Evolutionary conservation across 1,140 invertebrate species (phyloP).

Genomic region (Phymastichus coffea): DNA sequence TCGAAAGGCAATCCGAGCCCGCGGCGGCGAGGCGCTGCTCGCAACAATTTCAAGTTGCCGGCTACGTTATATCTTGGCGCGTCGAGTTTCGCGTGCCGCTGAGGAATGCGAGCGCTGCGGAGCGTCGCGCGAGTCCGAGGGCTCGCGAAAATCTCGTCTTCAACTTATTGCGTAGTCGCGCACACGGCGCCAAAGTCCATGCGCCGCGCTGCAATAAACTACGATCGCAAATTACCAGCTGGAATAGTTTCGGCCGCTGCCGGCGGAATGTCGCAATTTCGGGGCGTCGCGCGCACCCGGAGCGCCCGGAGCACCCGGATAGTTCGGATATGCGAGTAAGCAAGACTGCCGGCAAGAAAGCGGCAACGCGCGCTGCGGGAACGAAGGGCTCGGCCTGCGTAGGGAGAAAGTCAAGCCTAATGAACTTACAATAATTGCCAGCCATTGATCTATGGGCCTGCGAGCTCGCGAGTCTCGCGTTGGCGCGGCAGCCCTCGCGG

Average conservation of each 20-base stretch:
- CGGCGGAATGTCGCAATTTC: conserved; percentile 59
- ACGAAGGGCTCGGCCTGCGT: too few species aligned
- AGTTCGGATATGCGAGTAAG: neutral
- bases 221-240: conserved; percentile 59
- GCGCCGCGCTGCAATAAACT: conserved; percentile 54
- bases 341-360: conserved; percentile 14
- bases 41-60: conserved; percentile 22
- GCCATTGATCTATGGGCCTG: conserved; percentile 55
- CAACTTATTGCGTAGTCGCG: too few species aligned
- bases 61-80: too few species aligned
- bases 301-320: conserved; percentile 3
- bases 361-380: conserved; percentile 1
- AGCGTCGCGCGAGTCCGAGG: neutral
- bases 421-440: conserved; percentile 59
- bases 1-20: conserved; percentile 3
- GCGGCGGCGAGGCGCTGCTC: neutral
- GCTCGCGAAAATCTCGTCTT: conserved; percentile 17
- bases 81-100: conserved; percentile 5
- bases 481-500: too few species aligned
- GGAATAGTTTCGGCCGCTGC: conserved; percentile 57
- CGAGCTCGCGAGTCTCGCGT: too few species aligned
- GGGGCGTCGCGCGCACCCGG: conserved; percentile 41
- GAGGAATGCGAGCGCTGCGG: conserved; percentile 23
- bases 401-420: too few species aligned
- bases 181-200: conserved; percentile 49